A percentile compares a stretch with the other conserved stretches of the same genome.
These are phyloP conservation scores for Etheostoma spectabile DNA, from an alignment of 2,113 vertebrate species.

Conservation along the genomic window DNA sequence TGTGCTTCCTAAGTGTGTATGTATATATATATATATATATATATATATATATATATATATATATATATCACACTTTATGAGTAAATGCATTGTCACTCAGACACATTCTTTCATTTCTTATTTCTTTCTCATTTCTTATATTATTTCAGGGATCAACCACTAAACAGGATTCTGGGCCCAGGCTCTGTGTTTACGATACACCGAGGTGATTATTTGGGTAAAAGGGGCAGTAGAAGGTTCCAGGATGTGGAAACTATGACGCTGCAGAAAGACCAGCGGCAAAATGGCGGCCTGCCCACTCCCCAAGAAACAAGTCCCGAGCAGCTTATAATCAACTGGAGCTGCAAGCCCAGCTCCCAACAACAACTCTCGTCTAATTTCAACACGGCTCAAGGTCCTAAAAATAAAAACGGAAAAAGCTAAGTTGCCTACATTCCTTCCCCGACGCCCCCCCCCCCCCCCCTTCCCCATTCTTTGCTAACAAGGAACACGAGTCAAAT, in stretches of 20 bases:
- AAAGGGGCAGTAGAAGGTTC: constrained; percentile 13
- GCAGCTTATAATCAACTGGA: constrained; percentile 32
- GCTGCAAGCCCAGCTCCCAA: constrained; percentile 1
- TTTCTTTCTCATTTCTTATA: too few relatives aligned
- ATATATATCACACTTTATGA: neutral
- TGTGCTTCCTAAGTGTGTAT: neutral
- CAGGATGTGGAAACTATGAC: constrained; percentile 56
- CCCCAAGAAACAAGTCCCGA: constrained; percentile 17
- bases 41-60: neutral
- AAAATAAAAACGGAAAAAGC: constrained; percentile 39
- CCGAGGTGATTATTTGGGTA: constrained; percentile 37
- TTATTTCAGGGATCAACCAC: neutral
- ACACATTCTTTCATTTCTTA: too few relatives aligned
- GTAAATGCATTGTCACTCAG: neutral
- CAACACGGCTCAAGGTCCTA: constrained; percentile 14
- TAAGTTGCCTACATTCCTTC: constrained; percentile 6
- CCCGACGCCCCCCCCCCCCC: neutral
- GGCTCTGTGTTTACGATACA: constrained; percentile 7
- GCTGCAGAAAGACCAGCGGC: constrained; percentile 30
- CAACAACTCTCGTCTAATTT: constrained; percentile 6
- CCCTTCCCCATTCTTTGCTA: constrained; percentile 37
- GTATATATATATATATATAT: neutral
- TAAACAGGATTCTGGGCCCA: neutral
- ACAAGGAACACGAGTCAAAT: constrained; percentile 27
- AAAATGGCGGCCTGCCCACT: constrained; percentile 3